Conservation (phyloP, 2,888 invertebrate species). For the Drosophila mimica region DNA sequence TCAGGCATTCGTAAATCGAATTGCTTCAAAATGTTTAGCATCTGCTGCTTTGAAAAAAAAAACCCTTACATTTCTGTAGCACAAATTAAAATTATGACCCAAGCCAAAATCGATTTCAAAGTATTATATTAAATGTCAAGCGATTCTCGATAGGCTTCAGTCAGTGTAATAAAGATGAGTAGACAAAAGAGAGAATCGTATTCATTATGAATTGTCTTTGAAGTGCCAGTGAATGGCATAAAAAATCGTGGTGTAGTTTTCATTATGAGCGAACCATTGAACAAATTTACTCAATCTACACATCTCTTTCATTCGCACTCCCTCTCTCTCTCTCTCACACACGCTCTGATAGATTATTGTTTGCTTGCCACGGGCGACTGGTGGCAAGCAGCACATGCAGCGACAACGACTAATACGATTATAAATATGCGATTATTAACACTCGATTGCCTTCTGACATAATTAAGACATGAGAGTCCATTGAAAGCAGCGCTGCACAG, state of each 20-base stretch:
- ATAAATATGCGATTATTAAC: slow-evolving; percentile 83
- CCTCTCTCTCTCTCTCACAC: not conserved
- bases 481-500: slow-evolving; percentile 27
- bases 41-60: slow-evolving; percentile 43
- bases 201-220: slow-evolving; percentile 71
- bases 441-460: slow-evolving; percentile 81
- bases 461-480: slow-evolving; percentile 72
- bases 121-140: slow-evolving; percentile 57
- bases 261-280: slow-evolving; percentile 75
- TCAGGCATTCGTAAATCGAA: not conserved
- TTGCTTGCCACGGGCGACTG: slow-evolving; percentile 56
- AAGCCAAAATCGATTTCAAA: slow-evolving; percentile 41
- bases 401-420: slow-evolving; percentile 74
- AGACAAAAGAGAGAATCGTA: slow-evolving; percentile 26
- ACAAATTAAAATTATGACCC: slow-evolving; percentile 67
- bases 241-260: slow-evolving; percentile 64
- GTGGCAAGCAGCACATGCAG: slow-evolving; percentile 41
- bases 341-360: slow-evolving; percentile 49
- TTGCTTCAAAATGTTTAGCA: slow-evolving; percentile 31
- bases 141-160: slow-evolving; percentile 13
- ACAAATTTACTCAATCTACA: slow-evolving; percentile 65
- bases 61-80: not conserved
- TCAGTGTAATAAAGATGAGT: slow-evolving; percentile 29
- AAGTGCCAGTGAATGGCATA: slow-evolving; percentile 77
- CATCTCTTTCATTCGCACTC: slow-evolving; percentile 19